phyloP scores from a whole-genome alignment of 2,797 vertebrate species.

The Alectoris magna region DNA sequence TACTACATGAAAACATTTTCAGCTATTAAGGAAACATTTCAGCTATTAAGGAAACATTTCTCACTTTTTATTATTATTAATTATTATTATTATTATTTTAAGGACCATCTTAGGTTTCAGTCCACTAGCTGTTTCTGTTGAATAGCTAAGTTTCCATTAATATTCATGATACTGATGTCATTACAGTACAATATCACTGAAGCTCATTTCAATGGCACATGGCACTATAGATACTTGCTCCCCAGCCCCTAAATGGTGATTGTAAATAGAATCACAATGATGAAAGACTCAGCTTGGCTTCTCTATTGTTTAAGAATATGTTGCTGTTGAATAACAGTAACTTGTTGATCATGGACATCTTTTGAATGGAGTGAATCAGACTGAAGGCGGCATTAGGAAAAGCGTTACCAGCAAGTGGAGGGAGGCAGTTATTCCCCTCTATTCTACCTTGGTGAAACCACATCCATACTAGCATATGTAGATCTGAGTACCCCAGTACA shows the following conservation, averaged over 20 bases:
- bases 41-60: neutral
- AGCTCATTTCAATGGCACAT: neutral
- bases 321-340: neutral
- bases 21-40: neutral
- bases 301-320: neutral
- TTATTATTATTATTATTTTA: neutral
- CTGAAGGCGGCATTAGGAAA: neutral
- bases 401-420: neutral
- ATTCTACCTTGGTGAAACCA: neutral
- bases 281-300: neutral
- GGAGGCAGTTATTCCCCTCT: neutral
- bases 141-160: neutral
- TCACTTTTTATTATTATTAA: neutral
- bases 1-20: neutral
- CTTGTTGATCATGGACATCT: neutral
- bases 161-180: neutral
- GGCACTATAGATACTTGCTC: neutral
- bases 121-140: neutral
- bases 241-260: neutral
- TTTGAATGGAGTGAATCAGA: neutral
- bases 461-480: neutral
- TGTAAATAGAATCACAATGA: neutral
- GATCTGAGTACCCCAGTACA: neutral
- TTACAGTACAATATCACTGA: neutral
- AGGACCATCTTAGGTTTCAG: neutral